Base-by-base conservation (phyloP, 53 echinoderm and acorn worm genomes). In the Apostichopus leukothele region DNA sequence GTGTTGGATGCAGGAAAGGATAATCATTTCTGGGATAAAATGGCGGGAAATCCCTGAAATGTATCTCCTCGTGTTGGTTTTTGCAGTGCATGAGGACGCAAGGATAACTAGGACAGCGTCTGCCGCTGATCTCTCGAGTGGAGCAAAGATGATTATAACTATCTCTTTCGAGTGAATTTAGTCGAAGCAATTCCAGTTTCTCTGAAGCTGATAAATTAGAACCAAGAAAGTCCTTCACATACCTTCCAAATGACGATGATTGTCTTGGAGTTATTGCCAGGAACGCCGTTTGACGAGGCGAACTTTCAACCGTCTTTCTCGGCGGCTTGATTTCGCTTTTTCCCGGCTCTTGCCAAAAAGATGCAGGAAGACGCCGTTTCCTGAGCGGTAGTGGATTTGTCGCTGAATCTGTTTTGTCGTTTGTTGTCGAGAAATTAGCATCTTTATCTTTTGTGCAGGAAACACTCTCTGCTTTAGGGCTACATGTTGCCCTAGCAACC, bases 301-400 rank as follows among this genome's bases (percentile, higher is more conserved):
- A 16, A 73, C 14, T 54, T 14, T 89, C 89, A 50, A 55, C 75
- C 16, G 89, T 57, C 26, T 63, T 76, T 6, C 18, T 83, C 50
- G 81, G 74, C 21, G 83, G 89, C 57, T 94, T 93, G 66, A 91
- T 93, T 52, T 94, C 94, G 67, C 95, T 93, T 60, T 93, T 90
- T 5, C 94, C 94, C 5, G 97, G 98, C 60, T 98, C 98, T 86
- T 98, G 95, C 98, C 98, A 98, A 75, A 98, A 98, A 10, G 98
- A 98, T 6, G 98, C 98, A 19, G 98, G 98, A 53, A 98, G 76
- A 68, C 94, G 93, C 63, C 98, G 89, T 77, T 98, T 98, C 73
- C 98, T 91, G 26, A 98, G 92, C 25, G 98, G 98, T 22, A 98
- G 78, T 26, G 92, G 84, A 52, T 94, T 98, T 10, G 23, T 59